Evolutionary conservation across 2,888 invertebrate genomes (phyloP).

Genomic region (Phyllotreta striolata): DNA sequence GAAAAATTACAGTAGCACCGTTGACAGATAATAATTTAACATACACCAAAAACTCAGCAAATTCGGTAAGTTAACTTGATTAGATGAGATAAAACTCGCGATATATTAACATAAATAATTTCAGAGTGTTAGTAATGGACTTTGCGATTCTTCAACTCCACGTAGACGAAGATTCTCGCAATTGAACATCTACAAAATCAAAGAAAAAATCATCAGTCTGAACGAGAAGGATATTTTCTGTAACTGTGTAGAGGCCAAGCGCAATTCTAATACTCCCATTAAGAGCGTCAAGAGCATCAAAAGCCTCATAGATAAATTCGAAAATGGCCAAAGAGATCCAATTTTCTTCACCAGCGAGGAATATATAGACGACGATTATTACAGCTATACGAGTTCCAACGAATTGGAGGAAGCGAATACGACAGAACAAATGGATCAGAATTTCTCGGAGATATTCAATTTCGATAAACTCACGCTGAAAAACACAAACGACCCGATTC

Average conservation of each 20-base stretch:
- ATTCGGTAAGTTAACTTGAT: not conserved
- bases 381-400: constrained; percentile 35
- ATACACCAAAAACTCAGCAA: no score
- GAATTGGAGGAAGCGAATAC: constrained; percentile 8
- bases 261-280: not conserved
- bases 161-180: not conserved
- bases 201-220: constrained; percentile 3
- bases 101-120: constrained; percentile 8
- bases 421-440: no score
- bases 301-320: constrained; percentile 4
- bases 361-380: constrained; percentile 38
- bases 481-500: no score
- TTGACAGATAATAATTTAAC: not conserved
- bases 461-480: no score
- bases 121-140: not conserved
- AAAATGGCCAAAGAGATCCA: not conserved
- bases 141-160: not conserved
- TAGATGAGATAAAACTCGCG: not conserved
- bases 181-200: not conserved
- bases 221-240: not conserved
- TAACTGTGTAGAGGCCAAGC: not conserved
- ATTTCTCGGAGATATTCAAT: no score
- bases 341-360: constrained; percentile 10
- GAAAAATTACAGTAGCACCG: not conserved
- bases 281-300: not conserved